Conservation (phyloP, 2,888 invertebrate species). For the Rotaria socialis region DNA sequence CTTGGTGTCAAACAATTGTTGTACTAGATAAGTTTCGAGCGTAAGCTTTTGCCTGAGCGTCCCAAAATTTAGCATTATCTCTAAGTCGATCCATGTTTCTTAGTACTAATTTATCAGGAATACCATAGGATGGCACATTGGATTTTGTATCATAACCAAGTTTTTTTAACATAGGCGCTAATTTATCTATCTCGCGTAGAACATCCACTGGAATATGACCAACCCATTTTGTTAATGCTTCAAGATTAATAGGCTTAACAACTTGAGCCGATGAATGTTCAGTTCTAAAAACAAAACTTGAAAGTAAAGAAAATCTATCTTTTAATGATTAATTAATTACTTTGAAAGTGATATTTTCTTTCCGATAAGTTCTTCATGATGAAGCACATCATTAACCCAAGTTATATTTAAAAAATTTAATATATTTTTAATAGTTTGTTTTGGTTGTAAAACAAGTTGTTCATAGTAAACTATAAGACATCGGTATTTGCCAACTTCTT, state of each 20-base stretch:
- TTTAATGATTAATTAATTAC: slow-evolving; percentile 64
- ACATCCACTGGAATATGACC: slow-evolving; percentile 71
- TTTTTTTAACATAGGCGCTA: slow-evolving; percentile 87
- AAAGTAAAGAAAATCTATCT: not conserved
- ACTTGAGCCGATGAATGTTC: slow-evolving; percentile 97
- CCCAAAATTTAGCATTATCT: slow-evolving; percentile 57
- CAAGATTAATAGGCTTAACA: slow-evolving; percentile 91
- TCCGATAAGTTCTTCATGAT: slow-evolving; percentile 94
- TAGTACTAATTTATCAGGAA: slow-evolving; percentile 72
- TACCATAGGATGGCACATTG: slow-evolving; percentile 89
- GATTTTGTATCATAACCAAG: slow-evolving; percentile 85
- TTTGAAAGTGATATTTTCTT: slow-evolving; percentile 89
- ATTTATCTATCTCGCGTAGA: slow-evolving; percentile 79
- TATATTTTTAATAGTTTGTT: slow-evolving; percentile 78
- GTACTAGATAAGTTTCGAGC: not conserved
- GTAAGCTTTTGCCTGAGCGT: slow-evolving; percentile 49
- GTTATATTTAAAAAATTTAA: slow-evolving; percentile 81
- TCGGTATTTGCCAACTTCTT: slow-evolving; percentile 66
- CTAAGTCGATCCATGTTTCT: slow-evolving; percentile 60
- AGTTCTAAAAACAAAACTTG: slow-evolving; percentile 66
- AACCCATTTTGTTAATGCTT: slow-evolving; percentile 71
- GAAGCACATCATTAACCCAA: slow-evolving; percentile 90
- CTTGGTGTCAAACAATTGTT: not conserved
- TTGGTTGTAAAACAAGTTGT: slow-evolving; percentile 88
- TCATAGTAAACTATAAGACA: slow-evolving; percentile 92